Base-by-base conservation (phyloP, 2,888 invertebrate genomes). In the Orthosia incerta region DNA sequence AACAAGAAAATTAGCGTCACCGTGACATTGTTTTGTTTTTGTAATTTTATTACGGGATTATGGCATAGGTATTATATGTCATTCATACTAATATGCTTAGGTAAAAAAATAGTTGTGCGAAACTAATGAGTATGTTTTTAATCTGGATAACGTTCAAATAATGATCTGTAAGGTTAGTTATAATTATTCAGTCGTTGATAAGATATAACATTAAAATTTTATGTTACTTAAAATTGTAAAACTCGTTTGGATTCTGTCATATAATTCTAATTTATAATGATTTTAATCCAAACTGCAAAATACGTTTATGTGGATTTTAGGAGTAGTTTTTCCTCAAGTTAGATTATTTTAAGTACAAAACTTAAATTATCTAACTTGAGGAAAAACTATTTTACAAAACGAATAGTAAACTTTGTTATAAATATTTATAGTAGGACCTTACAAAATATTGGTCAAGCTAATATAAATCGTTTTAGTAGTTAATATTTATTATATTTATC, bases 41-140 rank as follows among this genome's bases (percentile, higher is more conserved):
- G 51, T 77, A 15, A 67, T 77, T 68, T 57, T 59, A 77, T 64
- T 55, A 53, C 31, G 45, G 12, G 16, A 51, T 68, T 39, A 26
- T 53, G 7, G 48, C 11, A 55, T 23, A 23, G 9, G 7, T 23
- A 31, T 31, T 31, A 31, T 45, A 48, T 51, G 31, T 76, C 48
- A 53, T 80, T 18, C 1, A 16, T 26, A 20, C 50, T 23, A n/a
- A 39, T 13, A 56, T 53, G 15, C 15, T 13, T 23, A 45, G 7
- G 12, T 39, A 59, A 11, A 56, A 11, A 56, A 18, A 31, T 20
- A 61, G 16, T 2, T 12, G 31, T n/a, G 1, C 0, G 12, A 18
- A 18, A 15, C 18, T 15, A 9, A 64, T 11, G 50, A 51, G 18
- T 63, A 11, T 53, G 7, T 3, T 53, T 53, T 23, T 15, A 18